Percentiles rank a stretch among this genome's conserved stretches.
These are phyloP conservation scores for Eulimnadia texana DNA, from an alignment of 1,140 invertebrate genomes.

Conservation along the genomic window DNA sequence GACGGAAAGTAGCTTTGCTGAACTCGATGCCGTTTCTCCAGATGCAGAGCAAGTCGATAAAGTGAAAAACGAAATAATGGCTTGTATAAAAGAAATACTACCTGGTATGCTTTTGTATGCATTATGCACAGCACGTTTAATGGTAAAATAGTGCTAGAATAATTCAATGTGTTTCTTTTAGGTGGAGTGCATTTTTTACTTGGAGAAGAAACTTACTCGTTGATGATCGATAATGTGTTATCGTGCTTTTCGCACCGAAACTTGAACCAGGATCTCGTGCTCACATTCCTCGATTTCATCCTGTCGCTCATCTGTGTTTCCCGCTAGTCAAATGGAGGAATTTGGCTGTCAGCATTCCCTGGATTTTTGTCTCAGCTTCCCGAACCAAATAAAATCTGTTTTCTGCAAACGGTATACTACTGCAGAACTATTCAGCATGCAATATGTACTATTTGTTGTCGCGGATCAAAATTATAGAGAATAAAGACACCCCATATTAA, in stretches of 20 bases:
- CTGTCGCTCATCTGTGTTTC: not conserved
- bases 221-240: not conserved
- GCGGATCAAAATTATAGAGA: no score
- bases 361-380: no score
- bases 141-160: no score
- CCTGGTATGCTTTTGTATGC: no score
- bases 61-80: not conserved
- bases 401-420: no score
- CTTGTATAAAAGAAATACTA: not conserved
- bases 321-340: not conserved
- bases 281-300: slow-evolving; percentile 9
- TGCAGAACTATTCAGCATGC: no score
- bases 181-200: not conserved
- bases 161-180: not conserved
- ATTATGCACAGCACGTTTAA: no score
- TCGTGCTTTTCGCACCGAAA: not conserved
- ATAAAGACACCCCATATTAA: no score
- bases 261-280: not conserved
- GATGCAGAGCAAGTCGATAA: not conserved
- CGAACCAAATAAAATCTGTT: no score
- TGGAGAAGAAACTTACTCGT: not conserved
- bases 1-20: no score
- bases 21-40: not conserved
- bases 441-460: no score
- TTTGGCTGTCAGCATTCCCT: no score